A percentile compares a stretch with the other conserved stretches of the same genome.
Evolutionary conservation across 2,113 vertebrate species (phyloP).

Genomic region (Bufo bufo): DNA sequence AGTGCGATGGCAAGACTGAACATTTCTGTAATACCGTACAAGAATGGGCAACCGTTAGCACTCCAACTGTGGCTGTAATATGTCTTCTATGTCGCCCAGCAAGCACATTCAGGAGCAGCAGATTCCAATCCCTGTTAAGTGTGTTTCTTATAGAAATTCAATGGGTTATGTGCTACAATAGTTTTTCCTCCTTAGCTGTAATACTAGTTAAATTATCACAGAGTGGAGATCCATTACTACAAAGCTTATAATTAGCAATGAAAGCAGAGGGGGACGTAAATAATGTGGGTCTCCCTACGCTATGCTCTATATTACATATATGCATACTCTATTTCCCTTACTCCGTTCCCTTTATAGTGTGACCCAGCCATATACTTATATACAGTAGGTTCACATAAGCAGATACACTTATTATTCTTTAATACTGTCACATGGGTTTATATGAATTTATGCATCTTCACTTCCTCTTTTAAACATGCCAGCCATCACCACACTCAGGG

Average conservation of each 20-base stretch:
- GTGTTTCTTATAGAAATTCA: neutral
- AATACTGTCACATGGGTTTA: too few species aligned
- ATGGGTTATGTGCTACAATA: neutral
- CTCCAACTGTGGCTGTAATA: constrained; percentile 35
- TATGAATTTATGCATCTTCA: too few species aligned
- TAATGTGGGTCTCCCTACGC: neutral
- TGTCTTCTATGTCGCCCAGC: neutral
- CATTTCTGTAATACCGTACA: constrained; percentile 26
- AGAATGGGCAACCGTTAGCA: constrained; percentile 34
- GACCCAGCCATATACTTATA: too few species aligned
- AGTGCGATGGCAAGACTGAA: constrained; percentile 45
- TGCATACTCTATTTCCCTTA: too few species aligned
- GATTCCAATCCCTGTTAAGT: neutral
- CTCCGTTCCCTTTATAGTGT: too few species aligned
- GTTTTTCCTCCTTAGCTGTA: neutral
- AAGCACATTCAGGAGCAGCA: neutral
- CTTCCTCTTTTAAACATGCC: too few species aligned
- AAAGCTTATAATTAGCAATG: neutral
- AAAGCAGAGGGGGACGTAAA: neutral
- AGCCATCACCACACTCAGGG: too few species aligned
- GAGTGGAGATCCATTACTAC: neutral
- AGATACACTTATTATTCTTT: too few species aligned
- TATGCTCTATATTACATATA: too few species aligned
- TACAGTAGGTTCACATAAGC: too few species aligned
- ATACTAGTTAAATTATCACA: neutral